phyloP scores from a whole-genome alignment of 2,888 invertebrate genomes.

The Steromphala cineraria region DNA sequence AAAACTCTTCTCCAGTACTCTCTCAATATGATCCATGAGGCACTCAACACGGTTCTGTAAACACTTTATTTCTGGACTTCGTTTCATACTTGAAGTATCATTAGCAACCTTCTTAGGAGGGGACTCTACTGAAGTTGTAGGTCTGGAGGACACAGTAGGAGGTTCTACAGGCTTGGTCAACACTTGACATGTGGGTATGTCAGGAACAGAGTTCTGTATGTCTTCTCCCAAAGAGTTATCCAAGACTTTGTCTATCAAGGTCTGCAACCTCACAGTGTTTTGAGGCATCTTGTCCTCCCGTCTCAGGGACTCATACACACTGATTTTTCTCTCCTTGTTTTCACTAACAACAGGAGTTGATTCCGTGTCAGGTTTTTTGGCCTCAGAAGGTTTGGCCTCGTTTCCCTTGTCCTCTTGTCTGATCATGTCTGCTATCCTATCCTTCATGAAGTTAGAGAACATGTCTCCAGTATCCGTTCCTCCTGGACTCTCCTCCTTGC shows the following conservation, averaged over 20 bases:
- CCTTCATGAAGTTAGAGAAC: background rate
- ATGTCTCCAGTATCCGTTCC: background rate
- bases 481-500: background rate
- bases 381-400: background rate
- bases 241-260: conserved; percentile 63
- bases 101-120: background rate
- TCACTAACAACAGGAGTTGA: background rate
- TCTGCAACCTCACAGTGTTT: conserved; percentile 45
- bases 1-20: conserved; percentile 58
- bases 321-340: background rate
- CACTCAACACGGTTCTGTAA: conserved; percentile 46
- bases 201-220: conserved; percentile 8
- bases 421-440: background rate
- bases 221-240: conserved; percentile 53
- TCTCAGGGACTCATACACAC: background rate
- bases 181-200: background rate
- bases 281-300: background rate
- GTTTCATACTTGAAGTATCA: background rate
- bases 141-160: background rate
- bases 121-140: background rate
- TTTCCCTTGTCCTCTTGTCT: background rate
- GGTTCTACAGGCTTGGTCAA: background rate
- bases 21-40: conserved; percentile 63
- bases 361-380: background rate
- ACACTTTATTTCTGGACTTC: conserved; percentile 27